Conservation (phyloP, 2,888 invertebrate species). For the Salpingus planirostris region DNA sequence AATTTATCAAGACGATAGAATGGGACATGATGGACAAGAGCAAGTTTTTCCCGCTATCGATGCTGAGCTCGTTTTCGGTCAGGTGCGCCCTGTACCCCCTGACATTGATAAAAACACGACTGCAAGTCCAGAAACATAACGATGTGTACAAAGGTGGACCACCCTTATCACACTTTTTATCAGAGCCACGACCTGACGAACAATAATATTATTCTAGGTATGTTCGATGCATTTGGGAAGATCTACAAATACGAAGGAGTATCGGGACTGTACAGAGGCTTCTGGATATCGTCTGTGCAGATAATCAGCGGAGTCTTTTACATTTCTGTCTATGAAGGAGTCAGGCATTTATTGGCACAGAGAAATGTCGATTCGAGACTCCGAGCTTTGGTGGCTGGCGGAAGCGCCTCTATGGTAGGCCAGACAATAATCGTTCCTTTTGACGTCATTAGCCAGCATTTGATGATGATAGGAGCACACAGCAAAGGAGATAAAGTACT, state of each 20-base stretch:
- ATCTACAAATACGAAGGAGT: constrained; percentile 79
- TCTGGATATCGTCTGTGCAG: constrained; percentile 84
- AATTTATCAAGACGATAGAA: constrained; percentile 78
- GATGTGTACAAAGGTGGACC: constrained; percentile 65
- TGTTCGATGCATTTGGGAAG: constrained; percentile 82
- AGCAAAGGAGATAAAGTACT: constrained; percentile 26
- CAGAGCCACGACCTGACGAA: too few relatives aligned
- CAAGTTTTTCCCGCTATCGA: constrained; percentile 88
- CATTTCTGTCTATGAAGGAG: constrained; percentile 89
- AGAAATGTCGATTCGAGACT: constrained; percentile 55
- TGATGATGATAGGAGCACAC: constrained; percentile 78
- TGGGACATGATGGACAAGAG: constrained; percentile 97
- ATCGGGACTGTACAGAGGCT: constrained; percentile 84
- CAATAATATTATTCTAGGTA: constrained; percentile 42
- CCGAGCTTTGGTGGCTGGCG: constrained; percentile 81
- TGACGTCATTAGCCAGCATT: constrained; percentile 92
- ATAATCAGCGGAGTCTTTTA: constrained; percentile 71
- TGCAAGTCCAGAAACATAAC: constrained; percentile 79
- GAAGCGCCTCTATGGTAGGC: constrained; percentile 82
- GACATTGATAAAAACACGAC: constrained; percentile 87
- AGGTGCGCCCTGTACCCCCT: constrained; percentile 80
- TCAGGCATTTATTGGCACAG: constrained; percentile 68
- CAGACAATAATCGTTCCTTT: constrained; percentile 96
- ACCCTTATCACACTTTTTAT: too few relatives aligned
- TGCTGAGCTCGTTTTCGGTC: constrained; percentile 75